Conservation (phyloP, 2,113 vertebrate species). For the Muntiacus reevesi region DNA sequence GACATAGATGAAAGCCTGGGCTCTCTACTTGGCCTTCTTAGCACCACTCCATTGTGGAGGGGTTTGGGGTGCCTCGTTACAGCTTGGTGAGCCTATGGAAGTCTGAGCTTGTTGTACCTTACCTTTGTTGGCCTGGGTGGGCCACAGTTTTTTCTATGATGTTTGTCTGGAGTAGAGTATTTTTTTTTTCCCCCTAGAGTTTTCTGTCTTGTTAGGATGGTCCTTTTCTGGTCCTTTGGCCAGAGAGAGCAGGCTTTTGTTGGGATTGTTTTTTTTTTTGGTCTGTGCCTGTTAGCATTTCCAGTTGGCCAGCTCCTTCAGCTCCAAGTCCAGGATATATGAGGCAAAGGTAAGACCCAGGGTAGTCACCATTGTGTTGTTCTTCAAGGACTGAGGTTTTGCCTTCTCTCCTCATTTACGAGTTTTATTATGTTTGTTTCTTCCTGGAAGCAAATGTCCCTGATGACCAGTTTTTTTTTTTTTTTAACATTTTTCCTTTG, state of each 20-base stretch:
- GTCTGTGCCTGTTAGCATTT: background rate
- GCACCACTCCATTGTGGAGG: background rate
- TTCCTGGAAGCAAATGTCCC: background rate
- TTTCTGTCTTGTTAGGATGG: background rate
- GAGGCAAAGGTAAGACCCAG: background rate
- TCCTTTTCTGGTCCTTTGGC: background rate
- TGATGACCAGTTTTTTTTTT: background rate
- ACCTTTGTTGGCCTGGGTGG: background rate
- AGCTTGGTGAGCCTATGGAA: background rate
- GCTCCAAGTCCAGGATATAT: background rate
- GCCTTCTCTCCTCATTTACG: background rate
- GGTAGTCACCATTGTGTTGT: background rate
- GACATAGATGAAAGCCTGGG: background rate
- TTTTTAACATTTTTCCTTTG: background rate
- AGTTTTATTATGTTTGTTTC: background rate
- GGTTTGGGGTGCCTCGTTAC: background rate
- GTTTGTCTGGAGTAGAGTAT: background rate
- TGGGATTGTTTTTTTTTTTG: background rate
- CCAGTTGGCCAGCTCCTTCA: background rate
- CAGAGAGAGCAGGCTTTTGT: background rate
- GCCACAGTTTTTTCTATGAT: background rate
- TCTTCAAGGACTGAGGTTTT: background rate
- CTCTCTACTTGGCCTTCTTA: background rate
- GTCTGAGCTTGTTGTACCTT: background rate
- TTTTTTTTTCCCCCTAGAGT: background rate